Evolutionary conservation across 2,113 vertebrate species (phyloP).

Genomic region (Noturus placidus): DNA sequence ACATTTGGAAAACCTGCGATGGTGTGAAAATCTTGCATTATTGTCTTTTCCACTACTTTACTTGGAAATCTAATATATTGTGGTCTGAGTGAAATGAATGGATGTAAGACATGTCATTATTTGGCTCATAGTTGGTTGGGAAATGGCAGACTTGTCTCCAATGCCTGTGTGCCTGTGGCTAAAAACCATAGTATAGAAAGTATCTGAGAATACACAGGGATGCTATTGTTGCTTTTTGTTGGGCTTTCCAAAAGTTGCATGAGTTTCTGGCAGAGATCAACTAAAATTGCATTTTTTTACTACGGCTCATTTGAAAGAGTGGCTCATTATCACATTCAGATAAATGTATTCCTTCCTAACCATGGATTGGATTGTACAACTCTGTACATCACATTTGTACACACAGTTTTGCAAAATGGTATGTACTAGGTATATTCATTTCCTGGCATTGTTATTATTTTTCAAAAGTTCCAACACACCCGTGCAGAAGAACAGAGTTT

Average conservation of each 20-base stretch:
- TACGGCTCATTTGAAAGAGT: neutral
- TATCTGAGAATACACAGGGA: neutral
- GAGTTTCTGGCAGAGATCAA: neutral
- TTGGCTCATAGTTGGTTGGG: slow-evolving; percentile 1
- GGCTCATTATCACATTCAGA: neutral
- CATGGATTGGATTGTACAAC: too few relatives aligned
- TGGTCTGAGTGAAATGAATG: neutral
- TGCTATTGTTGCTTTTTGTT: neutral
- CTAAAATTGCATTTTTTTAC: neutral
- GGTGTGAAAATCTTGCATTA: slow-evolving; percentile 3
- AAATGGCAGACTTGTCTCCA: slow-evolving; percentile 14
- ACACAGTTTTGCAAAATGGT: neutral
- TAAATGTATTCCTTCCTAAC: neutral
- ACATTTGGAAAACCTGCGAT: neutral
- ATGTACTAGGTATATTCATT: neutral
- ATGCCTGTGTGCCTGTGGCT: slow-evolving; percentile 12
- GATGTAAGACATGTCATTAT: slow-evolving; percentile 10
- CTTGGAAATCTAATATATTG: neutral
- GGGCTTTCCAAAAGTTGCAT: neutral
- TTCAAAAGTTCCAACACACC: neutral
- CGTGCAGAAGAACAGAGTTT: neutral
- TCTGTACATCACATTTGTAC: neutral
- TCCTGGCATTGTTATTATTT: neutral
- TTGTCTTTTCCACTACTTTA: neutral
- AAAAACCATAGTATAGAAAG: slow-evolving; percentile 6